Conservation (phyloP, 2,888 invertebrate genomes). For the Siphlonurus alternatus region DNA sequence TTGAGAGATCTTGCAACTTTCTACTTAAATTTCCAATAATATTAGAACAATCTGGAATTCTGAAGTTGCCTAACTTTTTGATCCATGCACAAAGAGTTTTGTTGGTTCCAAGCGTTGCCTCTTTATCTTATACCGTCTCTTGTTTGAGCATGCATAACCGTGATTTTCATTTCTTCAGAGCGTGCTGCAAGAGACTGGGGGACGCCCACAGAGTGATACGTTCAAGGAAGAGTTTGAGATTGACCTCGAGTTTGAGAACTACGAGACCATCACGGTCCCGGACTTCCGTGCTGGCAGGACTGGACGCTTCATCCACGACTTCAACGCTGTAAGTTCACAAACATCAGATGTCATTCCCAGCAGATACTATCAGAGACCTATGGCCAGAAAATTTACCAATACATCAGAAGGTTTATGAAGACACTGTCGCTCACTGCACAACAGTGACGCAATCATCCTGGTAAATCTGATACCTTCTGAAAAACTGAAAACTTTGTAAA, state of each 20-base stretch:
- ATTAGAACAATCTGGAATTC: no score
- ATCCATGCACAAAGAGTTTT: no score
- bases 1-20: no score
- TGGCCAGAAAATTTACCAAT: background rate
- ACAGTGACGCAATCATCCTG: no score
- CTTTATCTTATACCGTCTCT: background rate
- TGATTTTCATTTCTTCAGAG: background rate
- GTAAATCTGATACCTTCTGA: no score
- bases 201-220: constrained; percentile 22
- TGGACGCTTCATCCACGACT: constrained; percentile 85
- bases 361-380: background rate
- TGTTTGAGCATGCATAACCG: background rate
- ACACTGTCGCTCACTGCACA: no score
- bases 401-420: background rate
- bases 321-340: constrained; percentile 51
- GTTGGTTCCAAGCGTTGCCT: no score
- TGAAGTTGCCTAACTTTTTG: no score
- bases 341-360: background rate
- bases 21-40: no score
- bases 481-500: no score
- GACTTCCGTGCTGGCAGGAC: constrained; percentile 64
- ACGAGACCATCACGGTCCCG: constrained; percentile 74
- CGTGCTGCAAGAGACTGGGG: background rate
- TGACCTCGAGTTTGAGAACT: constrained; percentile 49
- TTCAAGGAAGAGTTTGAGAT: constrained; percentile 72